phyloP scores from a whole-genome alignment of 2,113 vertebrate genomes.

The Electrona antarctica region DNA sequence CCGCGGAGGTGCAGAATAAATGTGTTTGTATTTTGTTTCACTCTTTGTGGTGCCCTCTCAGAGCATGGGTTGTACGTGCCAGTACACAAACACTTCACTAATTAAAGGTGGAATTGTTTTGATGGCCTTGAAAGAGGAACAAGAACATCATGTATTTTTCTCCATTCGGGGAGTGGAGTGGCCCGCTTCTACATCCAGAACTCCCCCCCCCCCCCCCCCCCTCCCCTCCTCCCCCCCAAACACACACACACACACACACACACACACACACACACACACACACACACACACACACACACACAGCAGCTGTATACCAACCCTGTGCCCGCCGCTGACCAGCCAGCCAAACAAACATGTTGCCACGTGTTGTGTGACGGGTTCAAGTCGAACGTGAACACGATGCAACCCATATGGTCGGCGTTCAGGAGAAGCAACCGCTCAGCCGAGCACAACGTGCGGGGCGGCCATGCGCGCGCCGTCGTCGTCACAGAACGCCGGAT shows the following conservation, averaged over 20 bases:
- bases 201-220: too few relatives aligned
- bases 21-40: constrained; percentile 54
- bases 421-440: constrained; percentile 39
- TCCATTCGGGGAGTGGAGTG: too few relatives aligned
- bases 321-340: constrained; percentile 6
- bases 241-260: too few relatives aligned
- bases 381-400: constrained; percentile 41
- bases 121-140: constrained; percentile 58
- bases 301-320: not conserved
- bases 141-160: not conserved
- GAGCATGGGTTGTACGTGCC: constrained; percentile 60
- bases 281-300: too few relatives aligned
- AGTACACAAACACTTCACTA: constrained; percentile 65
- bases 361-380: constrained; percentile 41
- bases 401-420: constrained; percentile 41
- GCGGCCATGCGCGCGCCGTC: constrained; percentile 18
- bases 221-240: too few relatives aligned
- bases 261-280: too few relatives aligned
- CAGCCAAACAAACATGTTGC: constrained; percentile 36
- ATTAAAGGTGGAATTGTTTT: constrained; percentile 72
- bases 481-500: constrained; percentile 2
- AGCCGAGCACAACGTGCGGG: constrained; percentile 46
- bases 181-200: too few relatives aligned
- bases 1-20: constrained; percentile 51
- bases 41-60: constrained; percentile 44